Evolutionary conservation across 2,888 invertebrate species (phyloP).

Genomic region (Hipparchia sbordonii): DNA sequence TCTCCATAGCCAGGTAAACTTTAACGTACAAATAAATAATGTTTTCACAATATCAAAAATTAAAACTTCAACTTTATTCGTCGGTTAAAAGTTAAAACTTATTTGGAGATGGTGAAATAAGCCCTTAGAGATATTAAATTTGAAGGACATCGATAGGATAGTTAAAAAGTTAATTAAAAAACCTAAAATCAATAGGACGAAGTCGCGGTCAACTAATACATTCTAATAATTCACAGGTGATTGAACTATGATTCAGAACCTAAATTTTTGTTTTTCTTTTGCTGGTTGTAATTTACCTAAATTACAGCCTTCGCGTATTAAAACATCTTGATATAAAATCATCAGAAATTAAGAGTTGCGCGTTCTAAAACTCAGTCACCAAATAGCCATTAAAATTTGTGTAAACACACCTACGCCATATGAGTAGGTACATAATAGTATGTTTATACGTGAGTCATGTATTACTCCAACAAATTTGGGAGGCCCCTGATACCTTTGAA

Average conservation of each 20-base stretch:
- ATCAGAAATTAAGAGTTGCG: constrained; percentile 39
- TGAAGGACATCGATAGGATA: too few species aligned
- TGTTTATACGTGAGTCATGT: constrained; percentile 48
- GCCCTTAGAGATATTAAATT: too few species aligned
- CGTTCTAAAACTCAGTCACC: constrained; percentile 48
- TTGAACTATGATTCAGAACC: constrained; percentile 1
- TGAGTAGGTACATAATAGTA: constrained; percentile 30
- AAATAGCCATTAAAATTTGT: constrained; percentile 53
- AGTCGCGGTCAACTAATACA: too few species aligned
- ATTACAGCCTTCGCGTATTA: neutral
- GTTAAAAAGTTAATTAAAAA: too few species aligned
- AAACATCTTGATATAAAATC: too few species aligned
- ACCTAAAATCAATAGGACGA: too few species aligned
- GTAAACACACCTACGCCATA: constrained; percentile 46
- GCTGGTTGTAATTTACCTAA: neutral
- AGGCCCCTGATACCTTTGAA: constrained; percentile 51
- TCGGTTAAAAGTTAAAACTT: too few species aligned
- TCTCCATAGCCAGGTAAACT: too few species aligned
- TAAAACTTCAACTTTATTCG: too few species aligned
- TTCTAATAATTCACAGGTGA: neutral
- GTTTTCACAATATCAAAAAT: too few species aligned
- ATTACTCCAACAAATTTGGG: constrained; percentile 58
- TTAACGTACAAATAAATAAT: too few species aligned
- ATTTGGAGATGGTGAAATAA: too few species aligned
- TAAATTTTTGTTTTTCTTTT: neutral